Conservation (phyloP, 2,797 vertebrate species). For the Galago senegalensis region DNA sequence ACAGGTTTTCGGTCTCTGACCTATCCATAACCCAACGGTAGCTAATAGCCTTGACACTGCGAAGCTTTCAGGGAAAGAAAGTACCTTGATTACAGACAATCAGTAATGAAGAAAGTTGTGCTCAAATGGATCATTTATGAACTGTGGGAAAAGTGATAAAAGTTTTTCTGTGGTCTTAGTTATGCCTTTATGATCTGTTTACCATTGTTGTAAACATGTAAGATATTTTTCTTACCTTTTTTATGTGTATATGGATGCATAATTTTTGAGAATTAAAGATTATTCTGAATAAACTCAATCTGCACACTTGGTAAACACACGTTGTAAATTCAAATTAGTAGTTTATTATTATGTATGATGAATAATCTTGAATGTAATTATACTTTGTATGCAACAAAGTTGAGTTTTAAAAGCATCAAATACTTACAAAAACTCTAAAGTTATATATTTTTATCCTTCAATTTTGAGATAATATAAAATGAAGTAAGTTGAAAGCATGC, state of each 20-base stretch:
- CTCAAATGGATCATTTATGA: conserved; percentile 33
- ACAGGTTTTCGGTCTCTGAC: neutral
- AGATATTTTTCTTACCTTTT: neutral
- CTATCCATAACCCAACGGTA: neutral
- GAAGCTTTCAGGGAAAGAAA: neutral
- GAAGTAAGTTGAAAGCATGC: conserved; percentile 25
- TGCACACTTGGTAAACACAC: conserved; percentile 13
- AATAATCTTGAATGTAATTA: conserved; percentile 61
- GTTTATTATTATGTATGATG: conserved; percentile 34
- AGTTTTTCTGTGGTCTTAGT: conserved; percentile 50
- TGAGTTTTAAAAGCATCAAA: conserved; percentile 45
- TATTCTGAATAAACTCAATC: conserved; percentile 41
- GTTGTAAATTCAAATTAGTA: conserved; percentile 31
- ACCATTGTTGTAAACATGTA: conserved; percentile 10
- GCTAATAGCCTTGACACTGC: neutral
- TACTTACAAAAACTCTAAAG: neutral
- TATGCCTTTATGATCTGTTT: conserved; percentile 40
- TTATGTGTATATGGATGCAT: neutral
- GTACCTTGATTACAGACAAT: neutral
- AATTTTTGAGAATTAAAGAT: conserved; percentile 53
- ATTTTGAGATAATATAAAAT: conserved; percentile 65
- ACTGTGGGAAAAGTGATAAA: neutral
- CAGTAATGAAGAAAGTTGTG: conserved; percentile 52
- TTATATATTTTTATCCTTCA: neutral
- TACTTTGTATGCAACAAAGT: neutral